Percentiles rank a stretch among this genome's conserved stretches.
Evolutionary conservation across 2,797 vertebrate genomes (phyloP).

Genomic region (Smutsia temminckii): DNA sequence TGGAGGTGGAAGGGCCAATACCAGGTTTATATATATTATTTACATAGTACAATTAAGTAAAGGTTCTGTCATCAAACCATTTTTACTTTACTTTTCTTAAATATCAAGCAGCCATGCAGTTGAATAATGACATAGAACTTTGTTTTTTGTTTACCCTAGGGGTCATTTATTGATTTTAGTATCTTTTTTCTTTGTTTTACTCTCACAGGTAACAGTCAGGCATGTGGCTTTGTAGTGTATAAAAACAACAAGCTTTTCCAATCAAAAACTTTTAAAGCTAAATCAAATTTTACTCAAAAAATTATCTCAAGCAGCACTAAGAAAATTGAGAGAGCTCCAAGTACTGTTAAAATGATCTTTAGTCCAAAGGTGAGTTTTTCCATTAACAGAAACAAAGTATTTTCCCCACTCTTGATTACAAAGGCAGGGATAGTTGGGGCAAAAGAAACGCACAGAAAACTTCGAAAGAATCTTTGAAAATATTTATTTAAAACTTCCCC

Average conservation of each 20-base stretch:
- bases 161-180: conserved; percentile 31
- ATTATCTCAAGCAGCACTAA: conserved; percentile 65
- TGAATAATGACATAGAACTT: not conserved
- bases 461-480: not conserved
- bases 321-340: not conserved
- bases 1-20: not conserved
- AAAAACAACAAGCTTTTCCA: conserved; percentile 82
- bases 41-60: not conserved
- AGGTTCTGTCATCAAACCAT: not conserved
- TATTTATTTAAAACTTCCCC: not conserved
- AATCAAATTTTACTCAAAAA: conserved; percentile 58
- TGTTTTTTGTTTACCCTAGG: not conserved
- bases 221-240: conserved; percentile 81
- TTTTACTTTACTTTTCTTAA: not conserved
- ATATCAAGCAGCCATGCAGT: not conserved
- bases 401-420: not conserved
- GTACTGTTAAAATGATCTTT: conserved; percentile 68
- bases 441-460: not conserved
- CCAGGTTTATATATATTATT: not conserved
- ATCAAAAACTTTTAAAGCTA: conserved; percentile 69
- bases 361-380: conserved; percentile 72
- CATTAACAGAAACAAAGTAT: not conserved
- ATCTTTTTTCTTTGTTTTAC: not conserved
- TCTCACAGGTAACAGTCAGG: not conserved
- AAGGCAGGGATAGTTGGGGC: not conserved